phyloP scores from a whole-genome alignment of 2,888 invertebrate species.

The Hypomecis atomaria region DNA sequence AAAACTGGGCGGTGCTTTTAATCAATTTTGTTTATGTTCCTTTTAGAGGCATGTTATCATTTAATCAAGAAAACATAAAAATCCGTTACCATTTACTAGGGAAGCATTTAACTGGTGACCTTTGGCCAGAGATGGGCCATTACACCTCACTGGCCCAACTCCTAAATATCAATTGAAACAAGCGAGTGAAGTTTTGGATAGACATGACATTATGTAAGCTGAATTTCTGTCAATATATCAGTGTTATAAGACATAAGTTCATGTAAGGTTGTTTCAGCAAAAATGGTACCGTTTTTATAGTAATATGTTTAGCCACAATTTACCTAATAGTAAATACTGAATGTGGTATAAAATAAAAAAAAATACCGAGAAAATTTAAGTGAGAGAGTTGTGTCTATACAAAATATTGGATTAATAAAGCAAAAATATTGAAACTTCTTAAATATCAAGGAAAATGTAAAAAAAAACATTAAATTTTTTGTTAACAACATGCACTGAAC shows the following conservation, averaged over 20 bases:
- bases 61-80: constrained; percentile 34
- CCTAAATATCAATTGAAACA: constrained; percentile 47
- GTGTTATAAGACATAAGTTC: constrained; percentile 4
- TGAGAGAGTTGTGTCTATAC: no score
- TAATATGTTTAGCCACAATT: no score
- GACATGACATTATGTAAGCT: background rate
- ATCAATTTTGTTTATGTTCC: constrained; percentile 35
- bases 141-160: constrained; percentile 34
- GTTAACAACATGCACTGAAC: no score
- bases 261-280: no score
- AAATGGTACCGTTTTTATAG: no score
- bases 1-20: constrained; percentile 31
- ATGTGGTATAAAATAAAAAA: no score
- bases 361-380: no score
- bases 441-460: no score
- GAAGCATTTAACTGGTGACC: constrained; percentile 39
- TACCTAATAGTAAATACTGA: no score
- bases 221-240: background rate
- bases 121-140: constrained; percentile 38
- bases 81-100: constrained; percentile 39
- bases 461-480: no score
- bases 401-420: no score
- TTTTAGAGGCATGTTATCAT: constrained; percentile 32
- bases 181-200: constrained; percentile 19
- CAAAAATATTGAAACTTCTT: no score